phyloP scores from a whole-genome alignment of 2,797 vertebrate species.

The Lagothrix lagotricha region DNA sequence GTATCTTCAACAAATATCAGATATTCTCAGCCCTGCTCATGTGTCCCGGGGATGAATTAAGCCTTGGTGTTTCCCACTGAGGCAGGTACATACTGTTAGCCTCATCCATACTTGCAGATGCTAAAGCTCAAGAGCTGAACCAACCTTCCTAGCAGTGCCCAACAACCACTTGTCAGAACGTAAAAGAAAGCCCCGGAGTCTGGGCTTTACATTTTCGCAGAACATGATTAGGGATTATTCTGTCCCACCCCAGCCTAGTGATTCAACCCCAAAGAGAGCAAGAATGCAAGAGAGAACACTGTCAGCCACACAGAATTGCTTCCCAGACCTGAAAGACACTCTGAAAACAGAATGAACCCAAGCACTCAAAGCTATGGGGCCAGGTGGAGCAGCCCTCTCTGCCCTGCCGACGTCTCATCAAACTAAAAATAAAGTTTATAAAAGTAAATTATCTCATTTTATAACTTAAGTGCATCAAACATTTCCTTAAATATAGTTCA shows the following conservation, averaged over 20 bases:
- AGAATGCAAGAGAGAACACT: background rate
- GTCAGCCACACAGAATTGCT: background rate
- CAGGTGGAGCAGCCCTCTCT: slow-evolving; percentile 30
- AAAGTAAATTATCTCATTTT: slow-evolving; percentile 86
- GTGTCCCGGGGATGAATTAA: background rate
- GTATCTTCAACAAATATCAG: background rate
- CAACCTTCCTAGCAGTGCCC: background rate
- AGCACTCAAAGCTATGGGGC: slow-evolving; percentile 37
- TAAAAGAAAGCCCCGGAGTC: background rate
- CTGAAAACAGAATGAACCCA: slow-evolving; percentile 58
- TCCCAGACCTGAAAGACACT: background rate
- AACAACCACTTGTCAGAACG: background rate
- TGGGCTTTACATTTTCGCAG: background rate
- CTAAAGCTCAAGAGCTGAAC: background rate
- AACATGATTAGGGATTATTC: background rate
- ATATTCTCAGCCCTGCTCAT: background rate
- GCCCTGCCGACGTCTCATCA: slow-evolving; percentile 75
- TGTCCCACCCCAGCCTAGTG: background rate
- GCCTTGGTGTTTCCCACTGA: slow-evolving; percentile 21
- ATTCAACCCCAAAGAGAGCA: background rate
- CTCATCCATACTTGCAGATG: background rate
- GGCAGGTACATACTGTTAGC: slow-evolving; percentile 39
- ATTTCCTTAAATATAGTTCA: slow-evolving; percentile 89
- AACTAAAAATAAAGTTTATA: slow-evolving; percentile 84
- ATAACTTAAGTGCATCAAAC: slow-evolving; percentile 88